Evolutionary conservation across 2,113 vertebrate species (phyloP).

Genomic region (Bos javanicus): DNA sequence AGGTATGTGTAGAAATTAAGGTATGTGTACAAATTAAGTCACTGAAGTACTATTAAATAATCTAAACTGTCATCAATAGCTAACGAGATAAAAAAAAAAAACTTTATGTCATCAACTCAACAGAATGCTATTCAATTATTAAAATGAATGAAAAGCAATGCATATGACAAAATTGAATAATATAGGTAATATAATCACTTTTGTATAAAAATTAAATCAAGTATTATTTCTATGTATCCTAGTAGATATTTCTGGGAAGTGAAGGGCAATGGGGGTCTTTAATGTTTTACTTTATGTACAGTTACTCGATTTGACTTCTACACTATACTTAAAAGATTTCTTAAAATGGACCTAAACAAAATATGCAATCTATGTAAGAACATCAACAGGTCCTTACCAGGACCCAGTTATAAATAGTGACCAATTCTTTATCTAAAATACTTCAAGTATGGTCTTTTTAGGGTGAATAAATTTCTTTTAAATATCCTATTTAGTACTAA

Average conservation of each 20-base stretch:
- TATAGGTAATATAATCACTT: neutral
- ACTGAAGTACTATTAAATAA: neutral
- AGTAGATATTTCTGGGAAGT: neutral
- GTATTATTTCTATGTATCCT: neutral
- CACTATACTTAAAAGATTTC: neutral
- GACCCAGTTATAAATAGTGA: neutral
- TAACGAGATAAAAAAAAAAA: neutral
- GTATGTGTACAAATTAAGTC: neutral
- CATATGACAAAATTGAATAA: neutral
- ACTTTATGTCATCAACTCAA: neutral
- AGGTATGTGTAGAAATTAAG: neutral
- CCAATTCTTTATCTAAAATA: neutral
- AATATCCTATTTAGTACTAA: neutral
- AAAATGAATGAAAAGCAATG: neutral
- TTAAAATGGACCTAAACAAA: neutral
- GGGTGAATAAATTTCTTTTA: neutral
- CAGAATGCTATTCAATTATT: neutral
- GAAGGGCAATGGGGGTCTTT: neutral
- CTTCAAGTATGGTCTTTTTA: neutral
- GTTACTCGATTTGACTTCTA: neutral
- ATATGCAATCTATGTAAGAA: neutral
- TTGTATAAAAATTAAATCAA: neutral
- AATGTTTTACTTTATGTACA: neutral
- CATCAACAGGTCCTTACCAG: neutral
- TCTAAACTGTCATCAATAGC: neutral